A percentile compares a stretch with the other conserved stretches of the same genome.
Evolutionary conservation across 92 coral and sea anemone species (phyloP).

Genomic region (Epizoanthus stellaris): DNA sequence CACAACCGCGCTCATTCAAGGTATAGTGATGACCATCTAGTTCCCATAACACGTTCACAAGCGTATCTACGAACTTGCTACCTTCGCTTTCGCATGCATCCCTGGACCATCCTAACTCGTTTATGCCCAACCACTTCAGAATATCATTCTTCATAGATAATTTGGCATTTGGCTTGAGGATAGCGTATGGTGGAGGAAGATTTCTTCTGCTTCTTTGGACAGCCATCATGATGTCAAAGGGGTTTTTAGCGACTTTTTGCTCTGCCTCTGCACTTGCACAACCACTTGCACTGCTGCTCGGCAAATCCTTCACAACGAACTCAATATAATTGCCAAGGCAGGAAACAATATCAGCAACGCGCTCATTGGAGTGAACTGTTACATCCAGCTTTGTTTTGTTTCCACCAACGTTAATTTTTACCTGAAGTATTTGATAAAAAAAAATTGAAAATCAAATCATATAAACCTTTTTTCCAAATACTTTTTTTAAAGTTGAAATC

Average conservation of each 20-base stretch:
- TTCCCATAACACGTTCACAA: slow-evolving; percentile 46
- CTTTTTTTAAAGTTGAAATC: slow-evolving; percentile 10
- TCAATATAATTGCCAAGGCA: slow-evolving; percentile 33
- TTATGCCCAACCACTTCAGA: slow-evolving; percentile 48
- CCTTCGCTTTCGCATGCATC: slow-evolving; percentile 50
- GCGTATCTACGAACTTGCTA: slow-evolving; percentile 37
- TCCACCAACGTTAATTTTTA: slow-evolving; percentile 28
- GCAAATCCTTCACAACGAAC: slow-evolving; percentile 19
- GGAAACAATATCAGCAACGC: slow-evolving; percentile 24
- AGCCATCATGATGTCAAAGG: slow-evolving; percentile 25
- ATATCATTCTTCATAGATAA: slow-evolving; percentile 52
- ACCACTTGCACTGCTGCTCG: slow-evolving; percentile 7
- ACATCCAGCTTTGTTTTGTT: slow-evolving; percentile 26
- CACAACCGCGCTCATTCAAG: slow-evolving; percentile 43
- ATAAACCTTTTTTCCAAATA: slow-evolving; percentile 6
- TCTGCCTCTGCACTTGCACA: not conserved
- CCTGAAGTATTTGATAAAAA: not conserved
- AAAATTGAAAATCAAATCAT: slow-evolving; percentile 26
- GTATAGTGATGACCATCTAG: slow-evolving; percentile 48
- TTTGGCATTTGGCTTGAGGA: slow-evolving; percentile 39
- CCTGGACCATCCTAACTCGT: slow-evolving; percentile 57
- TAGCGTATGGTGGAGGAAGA: slow-evolving; percentile 31
- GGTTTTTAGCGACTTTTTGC: slow-evolving; percentile 30
- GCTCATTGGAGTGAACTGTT: slow-evolving; percentile 14
- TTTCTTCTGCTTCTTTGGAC: slow-evolving; percentile 25